Evolutionary conservation across 2,888 invertebrate species (phyloP).

Genomic region (Chalcis sispes): DNA sequence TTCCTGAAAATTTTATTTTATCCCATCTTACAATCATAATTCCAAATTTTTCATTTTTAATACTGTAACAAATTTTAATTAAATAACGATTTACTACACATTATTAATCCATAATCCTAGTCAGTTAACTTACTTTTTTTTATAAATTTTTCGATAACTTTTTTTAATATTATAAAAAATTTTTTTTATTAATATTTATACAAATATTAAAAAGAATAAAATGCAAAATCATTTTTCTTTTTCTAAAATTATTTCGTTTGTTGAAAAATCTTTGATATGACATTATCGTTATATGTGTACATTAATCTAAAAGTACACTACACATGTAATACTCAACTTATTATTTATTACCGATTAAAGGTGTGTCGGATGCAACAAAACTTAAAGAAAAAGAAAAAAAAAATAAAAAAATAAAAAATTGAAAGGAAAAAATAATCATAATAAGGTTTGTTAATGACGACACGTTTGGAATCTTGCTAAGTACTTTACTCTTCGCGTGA

Average conservation of each 20-base stretch:
- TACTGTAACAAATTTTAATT: too few species aligned
- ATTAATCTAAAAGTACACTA: too few species aligned
- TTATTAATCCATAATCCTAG: too few species aligned
- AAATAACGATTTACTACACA: too few species aligned
- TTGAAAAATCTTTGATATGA: neutral
- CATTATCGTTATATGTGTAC: too few species aligned
- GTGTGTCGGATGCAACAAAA: neutral
- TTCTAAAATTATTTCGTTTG: neutral
- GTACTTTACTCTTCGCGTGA: conserved; percentile 63
- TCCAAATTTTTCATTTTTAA: too few species aligned
- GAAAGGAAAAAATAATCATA: conserved; percentile 43
- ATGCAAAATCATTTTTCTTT: neutral
- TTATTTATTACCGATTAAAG: neutral
- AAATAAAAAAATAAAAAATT: conserved; percentile 44
- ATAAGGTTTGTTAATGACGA: conserved; percentile 51
- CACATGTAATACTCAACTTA: too few species aligned
- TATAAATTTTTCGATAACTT: too few species aligned
- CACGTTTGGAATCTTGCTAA: conserved; percentile 53
- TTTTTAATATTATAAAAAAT: too few species aligned
- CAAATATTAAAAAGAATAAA: too few species aligned
- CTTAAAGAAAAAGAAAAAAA: neutral
- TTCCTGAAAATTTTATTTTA: neutral
- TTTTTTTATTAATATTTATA: too few species aligned
- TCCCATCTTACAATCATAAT: neutral
- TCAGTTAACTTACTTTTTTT: too few species aligned